These are phyloP conservation scores for Falco biarmicus DNA, from an alignment of 2,797 vertebrate genomes.

Conservation along the genomic window DNA sequence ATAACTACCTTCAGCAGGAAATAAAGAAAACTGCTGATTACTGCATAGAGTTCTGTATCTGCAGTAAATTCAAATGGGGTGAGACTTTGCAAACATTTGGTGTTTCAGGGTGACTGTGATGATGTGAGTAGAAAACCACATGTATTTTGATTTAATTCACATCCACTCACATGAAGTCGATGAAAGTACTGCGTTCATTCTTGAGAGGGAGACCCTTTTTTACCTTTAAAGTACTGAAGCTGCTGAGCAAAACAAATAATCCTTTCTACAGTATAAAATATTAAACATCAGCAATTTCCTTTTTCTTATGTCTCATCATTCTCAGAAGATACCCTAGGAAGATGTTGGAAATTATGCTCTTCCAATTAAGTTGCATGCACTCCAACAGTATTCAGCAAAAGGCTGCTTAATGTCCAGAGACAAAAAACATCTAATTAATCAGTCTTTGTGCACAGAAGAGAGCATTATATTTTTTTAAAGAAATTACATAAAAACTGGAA, in stretches of 20 bases:
- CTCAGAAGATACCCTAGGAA: not conserved
- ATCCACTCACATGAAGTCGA: not conserved
- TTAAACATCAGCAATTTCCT: not conserved
- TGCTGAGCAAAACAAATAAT: not conserved
- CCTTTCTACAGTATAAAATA: not conserved
- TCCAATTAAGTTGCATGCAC: not conserved
- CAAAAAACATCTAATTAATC: conserved; percentile 12
- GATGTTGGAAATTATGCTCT: not conserved
- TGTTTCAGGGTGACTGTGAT: not conserved
- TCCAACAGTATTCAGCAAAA: not conserved
- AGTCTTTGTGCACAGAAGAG: not conserved
- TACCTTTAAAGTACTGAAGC: not conserved
- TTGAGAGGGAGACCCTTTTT: not conserved
- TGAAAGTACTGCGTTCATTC: not conserved
- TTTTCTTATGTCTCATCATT: not conserved
- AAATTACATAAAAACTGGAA: not conserved
- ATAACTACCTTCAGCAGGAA: not conserved
- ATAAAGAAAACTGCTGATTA: not conserved
- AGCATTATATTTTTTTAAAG: not conserved
- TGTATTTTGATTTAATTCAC: not conserved
- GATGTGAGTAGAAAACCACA: not conserved
- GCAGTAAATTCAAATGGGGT: not conserved
- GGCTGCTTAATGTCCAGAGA: not conserved
- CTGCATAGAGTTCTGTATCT: not conserved
- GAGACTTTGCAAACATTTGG: not conserved